These are phyloP conservation scores for Oxyura jamaicensis DNA, from an alignment of 2,113 vertebrate species.

Conservation along the genomic window DNA sequence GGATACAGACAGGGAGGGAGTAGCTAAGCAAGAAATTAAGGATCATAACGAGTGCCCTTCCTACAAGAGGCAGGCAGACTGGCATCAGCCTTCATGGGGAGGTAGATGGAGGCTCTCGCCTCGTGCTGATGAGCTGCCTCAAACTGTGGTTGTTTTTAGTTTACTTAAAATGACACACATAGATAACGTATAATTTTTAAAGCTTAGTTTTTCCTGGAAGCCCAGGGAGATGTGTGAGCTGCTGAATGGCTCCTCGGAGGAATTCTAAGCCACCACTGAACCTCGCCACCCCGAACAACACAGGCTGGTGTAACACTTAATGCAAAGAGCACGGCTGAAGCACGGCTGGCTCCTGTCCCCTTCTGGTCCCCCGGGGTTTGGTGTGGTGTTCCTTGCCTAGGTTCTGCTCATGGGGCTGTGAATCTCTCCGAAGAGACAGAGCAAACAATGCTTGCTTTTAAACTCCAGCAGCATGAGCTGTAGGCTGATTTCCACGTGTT, in stretches of 20 bases:
- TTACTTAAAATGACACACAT: neutral
- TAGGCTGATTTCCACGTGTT: accelerated
- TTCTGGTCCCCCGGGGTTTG: neutral
- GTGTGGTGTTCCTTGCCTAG: neutral
- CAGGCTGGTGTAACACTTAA: neutral
- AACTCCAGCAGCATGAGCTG: neutral
- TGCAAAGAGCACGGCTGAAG: neutral
- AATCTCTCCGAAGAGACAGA: neutral
- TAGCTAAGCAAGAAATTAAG: neutral
- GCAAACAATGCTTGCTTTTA: neutral
- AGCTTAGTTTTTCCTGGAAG: neutral
- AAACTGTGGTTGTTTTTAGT: neutral
- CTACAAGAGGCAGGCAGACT: neutral
- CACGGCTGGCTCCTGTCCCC: neutral
- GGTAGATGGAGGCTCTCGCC: neutral
- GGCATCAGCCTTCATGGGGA: neutral
- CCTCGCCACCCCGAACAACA: neutral
- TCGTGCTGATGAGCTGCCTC: neutral
- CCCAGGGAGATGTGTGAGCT: neutral
- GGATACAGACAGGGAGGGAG: neutral
- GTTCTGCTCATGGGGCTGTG: neutral
- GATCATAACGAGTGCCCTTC: neutral
- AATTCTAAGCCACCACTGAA: neutral
- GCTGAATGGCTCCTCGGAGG: neutral
- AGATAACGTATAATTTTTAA: neutral